phyloP scores from a whole-genome alignment of 2,888 invertebrate species.

The Xiphydria camelus region DNA sequence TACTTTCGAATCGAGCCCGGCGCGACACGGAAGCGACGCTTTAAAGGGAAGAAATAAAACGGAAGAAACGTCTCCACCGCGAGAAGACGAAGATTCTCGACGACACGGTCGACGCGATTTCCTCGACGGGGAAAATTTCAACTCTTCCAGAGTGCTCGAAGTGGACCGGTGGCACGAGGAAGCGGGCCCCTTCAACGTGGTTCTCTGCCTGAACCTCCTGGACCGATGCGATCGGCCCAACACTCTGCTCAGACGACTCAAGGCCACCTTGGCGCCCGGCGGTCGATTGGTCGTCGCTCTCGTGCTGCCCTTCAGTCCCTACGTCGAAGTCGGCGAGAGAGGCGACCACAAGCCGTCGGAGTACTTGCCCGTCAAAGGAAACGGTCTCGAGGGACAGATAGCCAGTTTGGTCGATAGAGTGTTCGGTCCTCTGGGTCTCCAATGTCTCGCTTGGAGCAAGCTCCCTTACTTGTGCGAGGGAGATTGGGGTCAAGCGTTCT shows the following conservation, averaged over 20 bases:
- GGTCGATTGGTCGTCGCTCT: constrained; percentile 85
- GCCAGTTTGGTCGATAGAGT: constrained; percentile 68
- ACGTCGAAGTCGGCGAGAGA: constrained; percentile 83
- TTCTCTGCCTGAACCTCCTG: constrained; percentile 89
- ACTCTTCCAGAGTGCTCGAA: constrained; percentile 67
- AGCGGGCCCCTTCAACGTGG: constrained; percentile 69
- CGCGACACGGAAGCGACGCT: too few relatives aligned
- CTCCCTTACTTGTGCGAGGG: constrained; percentile 97
- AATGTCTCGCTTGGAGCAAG: constrained; percentile 82
- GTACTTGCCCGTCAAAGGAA: constrained; percentile 69
- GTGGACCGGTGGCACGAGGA: constrained; percentile 67
- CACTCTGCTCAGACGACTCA: constrained; percentile 76
- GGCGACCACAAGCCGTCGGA: constrained; percentile 74
- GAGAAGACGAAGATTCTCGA: too few relatives aligned
- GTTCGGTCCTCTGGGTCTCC: constrained; percentile 71
- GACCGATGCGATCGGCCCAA: constrained; percentile 90
- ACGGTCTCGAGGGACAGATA: constrained; percentile 79
- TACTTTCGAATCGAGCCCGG: too few relatives aligned
- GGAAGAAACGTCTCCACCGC: too few relatives aligned
- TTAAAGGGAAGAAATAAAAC: too few relatives aligned
- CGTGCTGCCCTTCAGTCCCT: constrained; percentile 92
- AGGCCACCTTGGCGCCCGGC: constrained; percentile 69
- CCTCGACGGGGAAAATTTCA: too few relatives aligned
- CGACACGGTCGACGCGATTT: too few relatives aligned
- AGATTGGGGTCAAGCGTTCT: constrained; percentile 87